These are phyloP conservation scores for Polyommatus icarus DNA, from an alignment of 2,888 invertebrate genomes.

Conservation along the genomic window DNA sequence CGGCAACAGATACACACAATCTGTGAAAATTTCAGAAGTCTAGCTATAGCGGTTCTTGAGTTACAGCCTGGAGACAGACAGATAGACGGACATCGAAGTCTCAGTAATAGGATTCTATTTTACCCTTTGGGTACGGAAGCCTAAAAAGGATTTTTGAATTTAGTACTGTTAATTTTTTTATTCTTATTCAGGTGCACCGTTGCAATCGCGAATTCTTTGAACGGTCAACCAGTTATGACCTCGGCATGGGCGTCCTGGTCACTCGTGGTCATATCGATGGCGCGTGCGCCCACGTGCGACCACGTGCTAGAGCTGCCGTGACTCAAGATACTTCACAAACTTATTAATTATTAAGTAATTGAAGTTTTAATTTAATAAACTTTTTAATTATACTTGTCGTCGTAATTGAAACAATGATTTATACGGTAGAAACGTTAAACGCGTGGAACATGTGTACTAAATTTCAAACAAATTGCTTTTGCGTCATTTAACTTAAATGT, in stretches of 20 bases:
- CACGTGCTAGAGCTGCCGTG: conserved; percentile 13
- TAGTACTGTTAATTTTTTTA: background rate
- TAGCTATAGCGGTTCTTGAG: no score
- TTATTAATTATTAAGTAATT: conserved; percentile 1
- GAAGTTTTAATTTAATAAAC: conserved; percentile 6
- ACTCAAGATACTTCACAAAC: conserved; percentile 5
- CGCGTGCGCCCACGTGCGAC: conserved; percentile 17
- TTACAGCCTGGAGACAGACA: no score
- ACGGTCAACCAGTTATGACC: background rate
- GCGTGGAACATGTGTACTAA: background rate
- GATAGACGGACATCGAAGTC: no score
- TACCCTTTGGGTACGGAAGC: no score
- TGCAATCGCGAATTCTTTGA: background rate
- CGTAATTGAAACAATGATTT: conserved; percentile 12
- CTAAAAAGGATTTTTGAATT: background rate
- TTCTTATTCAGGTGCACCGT: background rate
- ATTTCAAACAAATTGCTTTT: background rate
- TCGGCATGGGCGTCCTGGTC: background rate
- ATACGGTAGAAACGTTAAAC: background rate
- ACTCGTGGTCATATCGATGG: background rate
- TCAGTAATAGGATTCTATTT: no score
- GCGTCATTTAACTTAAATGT: background rate
- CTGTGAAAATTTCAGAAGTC: no score
- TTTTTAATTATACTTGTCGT: conserved; percentile 2
- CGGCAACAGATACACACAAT: no score